These are phyloP conservation scores for Dynastes hyllus DNA, from an alignment of 2,888 invertebrate species.

Conservation along the genomic window DNA sequence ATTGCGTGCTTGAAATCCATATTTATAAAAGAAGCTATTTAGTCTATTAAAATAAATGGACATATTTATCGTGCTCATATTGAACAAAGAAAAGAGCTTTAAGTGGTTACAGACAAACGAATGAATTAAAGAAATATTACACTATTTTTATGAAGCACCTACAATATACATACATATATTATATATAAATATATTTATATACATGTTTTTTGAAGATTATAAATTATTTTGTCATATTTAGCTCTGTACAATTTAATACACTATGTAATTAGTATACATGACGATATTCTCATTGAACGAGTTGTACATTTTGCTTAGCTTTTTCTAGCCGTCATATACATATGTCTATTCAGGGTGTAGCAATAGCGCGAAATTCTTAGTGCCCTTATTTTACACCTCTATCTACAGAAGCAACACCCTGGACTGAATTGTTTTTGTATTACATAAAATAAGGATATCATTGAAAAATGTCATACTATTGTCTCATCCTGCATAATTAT, in stretches of 20 bases:
- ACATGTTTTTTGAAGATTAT: slow-evolving; percentile 63
- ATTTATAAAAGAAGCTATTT: slow-evolving; percentile 30
- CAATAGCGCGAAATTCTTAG: no score
- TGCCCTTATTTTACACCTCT: no score
- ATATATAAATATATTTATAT: no score
- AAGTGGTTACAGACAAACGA: slow-evolving; percentile 62
- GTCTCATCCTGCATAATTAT: background rate
- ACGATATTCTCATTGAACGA: slow-evolving; percentile 53
- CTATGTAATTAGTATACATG: slow-evolving; percentile 6
- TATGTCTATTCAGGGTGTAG: background rate
- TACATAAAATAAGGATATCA: no score
- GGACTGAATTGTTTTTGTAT: no score
- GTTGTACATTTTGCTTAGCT: slow-evolving; percentile 60
- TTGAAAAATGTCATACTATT: no score
- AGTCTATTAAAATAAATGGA: slow-evolving; percentile 37
- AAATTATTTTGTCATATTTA: slow-evolving; percentile 55
- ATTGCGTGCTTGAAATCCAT: slow-evolving; percentile 21
- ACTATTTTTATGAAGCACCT: slow-evolving; percentile 67
- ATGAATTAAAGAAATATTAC: slow-evolving; percentile 56
- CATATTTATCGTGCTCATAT: slow-evolving; percentile 59
- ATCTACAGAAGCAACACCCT: no score
- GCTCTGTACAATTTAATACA: slow-evolving; percentile 36
- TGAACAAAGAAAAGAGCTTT: slow-evolving; percentile 60
- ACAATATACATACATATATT: slow-evolving; percentile 66
- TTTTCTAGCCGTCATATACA: slow-evolving; percentile 50